phyloP scores from a whole-genome alignment of 2,888 invertebrate species.

The Pegoplata infirma region DNA sequence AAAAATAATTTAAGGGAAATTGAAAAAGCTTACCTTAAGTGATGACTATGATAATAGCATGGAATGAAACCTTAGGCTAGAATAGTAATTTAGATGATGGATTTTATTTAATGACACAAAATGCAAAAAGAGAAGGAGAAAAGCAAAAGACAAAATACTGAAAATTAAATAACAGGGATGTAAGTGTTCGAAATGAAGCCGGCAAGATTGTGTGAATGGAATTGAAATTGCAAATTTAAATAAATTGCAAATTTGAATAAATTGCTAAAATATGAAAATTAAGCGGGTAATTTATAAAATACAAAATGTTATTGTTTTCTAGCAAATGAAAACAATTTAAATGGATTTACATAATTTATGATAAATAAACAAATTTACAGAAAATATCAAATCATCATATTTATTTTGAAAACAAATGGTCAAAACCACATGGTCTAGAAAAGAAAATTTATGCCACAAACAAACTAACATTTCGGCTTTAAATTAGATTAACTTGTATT shows the following conservation, averaged over 20 bases:
- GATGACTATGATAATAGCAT: constrained; percentile 50
- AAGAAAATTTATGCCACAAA: constrained; percentile 49
- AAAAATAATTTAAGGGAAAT: constrained; percentile 24
- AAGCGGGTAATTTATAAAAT: constrained; percentile 41
- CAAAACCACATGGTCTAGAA: constrained; percentile 8
- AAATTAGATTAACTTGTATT: constrained; percentile 57
- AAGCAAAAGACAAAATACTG: not conserved
- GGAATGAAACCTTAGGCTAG: constrained; percentile 40
- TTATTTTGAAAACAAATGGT: constrained; percentile 53
- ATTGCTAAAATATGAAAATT: constrained; percentile 66
- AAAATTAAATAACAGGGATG: constrained; percentile 25
- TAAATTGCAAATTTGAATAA: constrained; percentile 65
- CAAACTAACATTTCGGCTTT: constrained; percentile 38
- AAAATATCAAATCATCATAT: constrained; percentile 59
- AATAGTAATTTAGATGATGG: constrained; percentile 75
- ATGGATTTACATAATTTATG: constrained; percentile 74
- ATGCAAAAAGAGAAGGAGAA: constrained; percentile 2
- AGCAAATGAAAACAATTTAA: constrained; percentile 74
- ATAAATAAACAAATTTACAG: constrained; percentile 64
- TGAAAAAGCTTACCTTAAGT: constrained; percentile 55
- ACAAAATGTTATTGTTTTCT: constrained; percentile 66
- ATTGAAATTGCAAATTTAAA: no score
- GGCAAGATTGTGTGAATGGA: not conserved
- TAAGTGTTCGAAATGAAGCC: not conserved
- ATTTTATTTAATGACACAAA: constrained; percentile 72